Base-by-base conservation (phyloP, 2,113 vertebrate genomes). In the Pseudorasbora parva region DNA sequence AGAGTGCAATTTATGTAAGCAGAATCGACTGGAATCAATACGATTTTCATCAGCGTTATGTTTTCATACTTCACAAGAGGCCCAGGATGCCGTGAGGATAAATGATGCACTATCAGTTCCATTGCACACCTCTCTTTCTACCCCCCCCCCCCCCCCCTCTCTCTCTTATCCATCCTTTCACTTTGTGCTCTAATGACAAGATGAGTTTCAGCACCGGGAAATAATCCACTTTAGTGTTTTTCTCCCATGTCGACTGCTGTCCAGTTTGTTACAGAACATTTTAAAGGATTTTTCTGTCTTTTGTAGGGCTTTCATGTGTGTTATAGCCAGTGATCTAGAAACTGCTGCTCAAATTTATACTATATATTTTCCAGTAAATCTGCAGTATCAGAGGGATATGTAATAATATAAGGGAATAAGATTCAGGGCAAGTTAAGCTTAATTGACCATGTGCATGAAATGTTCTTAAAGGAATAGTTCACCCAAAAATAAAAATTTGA, bases 31-130 rank as follows among this genome's bases (percentile, higher is more conserved):
- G 72, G 81, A 86, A 93, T 94, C 93, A 78, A 93, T 94, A 89
- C 88, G 86, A 91, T 93, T 94, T 94, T 94, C 92, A 94, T 94
- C 93, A 93, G 91, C 86, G 90, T 91, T 93, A 90, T 89, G 89
- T 93, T 93, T 94, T 93, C 90, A 93, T 93, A 88, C 89, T 89
- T 92, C 91, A 89, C 88, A 15, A 57, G 85, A 88, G 89, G 86
- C 84, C 30, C 60, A 86, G 69, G 78, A 86, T 79, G 88, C 86
- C 89, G 87, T 86, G 84, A 27, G 86, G 91, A 91, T 92, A 91
- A 93, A 94, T 93, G 93, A 92, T 91, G 88, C 90, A 90, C 91
- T 91, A 91, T 90, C 30, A 80, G 85, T 57, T 68, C n/a, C 64
- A 47, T 41, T 56, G 11, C 49, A 21, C 66, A 68, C n/a, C 85